A percentile compares a stretch with the other conserved stretches of the same genome.
These are phyloP conservation scores for Trachelus tabidus DNA, from an alignment of 2,888 invertebrate genomes.

Conservation along the genomic window DNA sequence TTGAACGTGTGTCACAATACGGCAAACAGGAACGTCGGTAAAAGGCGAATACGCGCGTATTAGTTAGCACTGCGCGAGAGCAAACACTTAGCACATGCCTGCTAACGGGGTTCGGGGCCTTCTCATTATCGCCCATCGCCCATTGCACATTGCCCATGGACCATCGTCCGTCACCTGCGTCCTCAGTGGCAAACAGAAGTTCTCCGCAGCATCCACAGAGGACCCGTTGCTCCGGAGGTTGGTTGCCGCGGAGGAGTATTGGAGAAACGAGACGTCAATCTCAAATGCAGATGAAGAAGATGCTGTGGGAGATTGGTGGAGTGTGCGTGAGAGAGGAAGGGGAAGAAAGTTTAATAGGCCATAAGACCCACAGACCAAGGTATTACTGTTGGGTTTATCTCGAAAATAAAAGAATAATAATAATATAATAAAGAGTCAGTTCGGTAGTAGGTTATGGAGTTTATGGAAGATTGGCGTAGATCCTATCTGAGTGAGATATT, in stretches of 20 bases:
- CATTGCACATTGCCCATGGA: constrained; percentile 5
- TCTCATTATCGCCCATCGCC: constrained; percentile 42
- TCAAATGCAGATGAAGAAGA: too few relatives aligned
- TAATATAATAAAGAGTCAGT: too few relatives aligned
- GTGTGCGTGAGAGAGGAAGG: too few relatives aligned
- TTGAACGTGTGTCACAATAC: neutral
- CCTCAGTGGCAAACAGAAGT: neutral
- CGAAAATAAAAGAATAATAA: too few relatives aligned
- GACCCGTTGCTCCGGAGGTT: too few relatives aligned
- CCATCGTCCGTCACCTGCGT: constrained; percentile 12
- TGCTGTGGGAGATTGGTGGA: too few relatives aligned
- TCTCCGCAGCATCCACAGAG: too few relatives aligned
- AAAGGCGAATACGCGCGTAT: constrained; percentile 35
- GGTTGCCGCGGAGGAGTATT: too few relatives aligned
- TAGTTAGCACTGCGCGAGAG: constrained; percentile 57
- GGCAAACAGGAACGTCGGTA: neutral
- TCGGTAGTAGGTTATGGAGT: constrained; percentile 45
- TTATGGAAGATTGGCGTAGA: constrained; percentile 49
- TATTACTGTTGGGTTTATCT: too few relatives aligned
- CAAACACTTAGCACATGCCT: constrained; percentile 55
- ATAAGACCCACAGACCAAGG: too few relatives aligned
- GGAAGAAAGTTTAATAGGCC: too few relatives aligned
- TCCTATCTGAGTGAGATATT: constrained; percentile 52
- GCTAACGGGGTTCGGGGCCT: constrained; percentile 52
- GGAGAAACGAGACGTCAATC: too few relatives aligned